Evolutionary conservation across 2,888 invertebrate species (phyloP), one percentile per base, ranked within the genome.

Genomic region (Anodontia alba): DNA sequence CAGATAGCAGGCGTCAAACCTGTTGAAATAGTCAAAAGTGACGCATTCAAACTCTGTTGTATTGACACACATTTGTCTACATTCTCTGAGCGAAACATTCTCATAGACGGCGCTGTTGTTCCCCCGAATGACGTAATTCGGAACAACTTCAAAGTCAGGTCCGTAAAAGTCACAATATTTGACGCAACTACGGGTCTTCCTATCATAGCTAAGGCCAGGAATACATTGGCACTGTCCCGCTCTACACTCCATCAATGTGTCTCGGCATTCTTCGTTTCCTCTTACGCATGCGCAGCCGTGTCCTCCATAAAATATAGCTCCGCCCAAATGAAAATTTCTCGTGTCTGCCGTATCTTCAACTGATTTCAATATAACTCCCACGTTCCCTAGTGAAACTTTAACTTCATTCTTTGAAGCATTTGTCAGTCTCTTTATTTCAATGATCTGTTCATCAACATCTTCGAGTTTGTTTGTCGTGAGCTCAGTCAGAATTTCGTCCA

Each of bases 301-400:
- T 8, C 33, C 62, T 8, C 62, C 62, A 62, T 62, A 62, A 62
- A 62, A 62, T 62, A 62, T 33, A 8, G 62, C 62, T 17, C 62
- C 62, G 33, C 62, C 62, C 15, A 62, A 17, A 62, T 62, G 23
- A 29, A 62, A 62, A 33, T 62, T 62, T 20, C 62, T 31, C 8
- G 7, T 62, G 20, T 62, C 62, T 29, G 62, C 62, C 17, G 20
- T 62, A 33, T 17, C 23, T 62, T 33, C 33, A 7, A 62, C 62
- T 17, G 62, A 62, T 17, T 62, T 10, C 17, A 62, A 20, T 5
- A 5, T 33, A 15, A 33, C 33, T 33, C 29, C 62, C 31, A 23
- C 31, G 20, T 10, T 31, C 12, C 33, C 62, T 1, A 62, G 33
- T 33, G 33, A 62, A 17, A 33, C 62, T 33, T 20, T 31, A 12